Evolutionary conservation across 2,888 invertebrate genomes (phyloP).

Genomic region (Ormia ochracea): DNA sequence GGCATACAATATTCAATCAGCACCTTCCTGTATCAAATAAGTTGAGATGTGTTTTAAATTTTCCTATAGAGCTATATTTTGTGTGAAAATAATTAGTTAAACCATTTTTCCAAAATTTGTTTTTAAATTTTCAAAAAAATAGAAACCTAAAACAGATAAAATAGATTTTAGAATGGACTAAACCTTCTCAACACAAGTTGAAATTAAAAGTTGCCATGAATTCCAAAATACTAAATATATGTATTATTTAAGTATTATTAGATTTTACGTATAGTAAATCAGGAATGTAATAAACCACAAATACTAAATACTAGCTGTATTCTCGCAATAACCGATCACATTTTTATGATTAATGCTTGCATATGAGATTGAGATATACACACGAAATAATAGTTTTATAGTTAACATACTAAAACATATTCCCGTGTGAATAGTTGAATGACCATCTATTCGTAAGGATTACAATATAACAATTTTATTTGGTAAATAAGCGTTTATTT

Average conservation of each 20-base stretch:
- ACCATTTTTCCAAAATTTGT: slow-evolving; percentile 1
- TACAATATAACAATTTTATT: no score
- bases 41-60: not conserved
- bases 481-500: no score
- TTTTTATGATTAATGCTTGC: no score
- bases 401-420: no score
- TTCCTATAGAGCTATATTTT: not conserved
- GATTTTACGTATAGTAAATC: no score
- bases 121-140: not conserved
- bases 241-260: not conserved
- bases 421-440: no score
- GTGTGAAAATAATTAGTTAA: not conserved
- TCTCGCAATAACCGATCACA: no score
- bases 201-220: not conserved
- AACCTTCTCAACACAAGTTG: not conserved
- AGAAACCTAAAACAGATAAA: not conserved
- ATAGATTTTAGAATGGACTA: slow-evolving; percentile 1
- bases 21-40: not conserved
- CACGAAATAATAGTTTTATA: no score
- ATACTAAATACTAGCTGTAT: no score
- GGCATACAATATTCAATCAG: slow-evolving; percentile 41
- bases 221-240: not conserved
- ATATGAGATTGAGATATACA: no score
- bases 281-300: no score
- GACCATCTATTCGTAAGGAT: no score